A percentile compares a stretch with the other conserved stretches of the same genome.
phyloP scores from a whole-genome alignment of 2,888 invertebrate genomes.

The Erannis defoliaria region DNA sequence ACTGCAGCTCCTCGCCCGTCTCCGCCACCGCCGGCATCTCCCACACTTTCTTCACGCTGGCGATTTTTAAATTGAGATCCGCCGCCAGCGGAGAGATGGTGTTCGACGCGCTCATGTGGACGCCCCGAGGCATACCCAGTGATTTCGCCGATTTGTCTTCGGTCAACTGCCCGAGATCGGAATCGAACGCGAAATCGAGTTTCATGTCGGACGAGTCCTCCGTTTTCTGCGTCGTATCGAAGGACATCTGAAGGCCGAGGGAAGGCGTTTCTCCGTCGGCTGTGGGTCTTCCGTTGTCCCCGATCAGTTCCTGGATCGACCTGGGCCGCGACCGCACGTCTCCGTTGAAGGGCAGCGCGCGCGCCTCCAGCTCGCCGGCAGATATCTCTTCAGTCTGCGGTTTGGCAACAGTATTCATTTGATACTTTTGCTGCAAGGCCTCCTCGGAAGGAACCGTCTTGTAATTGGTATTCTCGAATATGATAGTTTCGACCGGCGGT shows the following conservation, averaged over 20 bases:
- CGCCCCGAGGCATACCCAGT: conserved; percentile 86
- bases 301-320: conserved; percentile 80
- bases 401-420: conserved; percentile 74
- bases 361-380: conserved; percentile 85
- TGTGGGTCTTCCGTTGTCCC: conserved; percentile 69
- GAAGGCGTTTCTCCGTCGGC: conserved; percentile 73
- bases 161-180: conserved; percentile 91
- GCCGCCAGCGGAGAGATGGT: conserved; percentile 94
- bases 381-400: conserved; percentile 81
- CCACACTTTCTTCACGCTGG: conserved; percentile 97
- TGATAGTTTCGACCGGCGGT: conserved; percentile 94
- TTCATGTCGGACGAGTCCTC: conserved; percentile 96
- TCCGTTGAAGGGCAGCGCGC: conserved; percentile 72
- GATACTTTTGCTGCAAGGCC: conserved; percentile 89
- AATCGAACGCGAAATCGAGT: conserved; percentile 96
- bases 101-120: conserved; percentile 88
- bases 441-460: conserved; percentile 91
- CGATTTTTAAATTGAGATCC: conserved; percentile 97
- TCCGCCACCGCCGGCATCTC: conserved; percentile 92
- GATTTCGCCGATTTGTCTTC: conserved; percentile 89
- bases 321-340: conserved; percentile 77
- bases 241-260: conserved; percentile 89
- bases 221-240: conserved; percentile 84
- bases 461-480: conserved; percentile 97
- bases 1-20: conserved; percentile 81